A percentile compares a stretch with the other conserved stretches of the same genome.
phyloP scores from a whole-genome alignment of 2,888 invertebrate genomes.

The Morpho achilles region DNA sequence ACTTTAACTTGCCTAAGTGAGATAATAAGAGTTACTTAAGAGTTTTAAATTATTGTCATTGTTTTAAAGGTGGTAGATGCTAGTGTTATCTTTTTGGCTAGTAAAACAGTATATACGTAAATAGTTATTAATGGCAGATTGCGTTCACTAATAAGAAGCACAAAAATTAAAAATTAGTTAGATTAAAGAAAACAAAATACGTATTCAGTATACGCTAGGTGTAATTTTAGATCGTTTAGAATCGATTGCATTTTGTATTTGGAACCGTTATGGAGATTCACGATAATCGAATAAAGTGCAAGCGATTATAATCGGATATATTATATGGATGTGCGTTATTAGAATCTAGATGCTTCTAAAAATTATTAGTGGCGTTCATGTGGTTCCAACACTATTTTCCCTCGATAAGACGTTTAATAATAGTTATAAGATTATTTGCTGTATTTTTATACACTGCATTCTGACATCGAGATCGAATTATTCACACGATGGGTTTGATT shows the following conservation, averaged over 20 bases:
- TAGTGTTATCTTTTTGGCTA: constrained; percentile 72
- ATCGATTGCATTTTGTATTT: constrained; percentile 36
- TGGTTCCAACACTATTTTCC: constrained; percentile 47
- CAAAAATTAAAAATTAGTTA: constrained; percentile 61
- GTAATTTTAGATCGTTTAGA: constrained; percentile 50
- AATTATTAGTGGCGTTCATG: constrained; percentile 52
- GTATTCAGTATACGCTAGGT: constrained; percentile 77
- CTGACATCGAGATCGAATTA: constrained; percentile 16
- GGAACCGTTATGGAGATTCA: constrained; percentile 23
- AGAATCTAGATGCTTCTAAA: constrained; percentile 69
- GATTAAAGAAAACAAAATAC: constrained; percentile 62
- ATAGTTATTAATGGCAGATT: constrained; percentile 57
- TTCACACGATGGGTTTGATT: constrained; percentile 19
- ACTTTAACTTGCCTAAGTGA: constrained; percentile 80
- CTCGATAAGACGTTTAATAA: constrained; percentile 40
- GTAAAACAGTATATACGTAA: constrained; percentile 67
- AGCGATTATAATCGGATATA: constrained; percentile 35
- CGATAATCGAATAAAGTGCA: constrained; percentile 24
- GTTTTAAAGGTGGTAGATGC: constrained; percentile 72
- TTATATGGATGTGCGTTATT: constrained; percentile 65
- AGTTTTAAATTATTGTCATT: constrained; percentile 76
- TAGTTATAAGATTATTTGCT: constrained; percentile 49
- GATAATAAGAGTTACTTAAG: constrained; percentile 74
- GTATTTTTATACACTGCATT: constrained; percentile 63
- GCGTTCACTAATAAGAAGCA: constrained; percentile 53